Base-by-base conservation (phyloP, 2,797 vertebrate species). In the Myotis pilosus region DNA sequence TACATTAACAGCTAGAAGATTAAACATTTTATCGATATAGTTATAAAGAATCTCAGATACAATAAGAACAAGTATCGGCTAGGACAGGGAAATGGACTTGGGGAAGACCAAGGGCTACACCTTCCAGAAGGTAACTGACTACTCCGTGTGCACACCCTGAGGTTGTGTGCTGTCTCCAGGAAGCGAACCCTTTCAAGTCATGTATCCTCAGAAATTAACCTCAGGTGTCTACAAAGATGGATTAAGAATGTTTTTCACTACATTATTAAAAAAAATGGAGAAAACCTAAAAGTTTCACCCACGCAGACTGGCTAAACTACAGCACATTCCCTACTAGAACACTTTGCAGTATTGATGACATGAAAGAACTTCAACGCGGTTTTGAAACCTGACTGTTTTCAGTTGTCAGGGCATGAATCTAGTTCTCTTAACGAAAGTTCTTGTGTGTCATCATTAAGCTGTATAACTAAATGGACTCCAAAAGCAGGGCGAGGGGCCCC, bases 401-500 rank as follows among this genome's bases (percentile, higher is more conserved):
- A 17, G 11, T 75, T 51, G 53, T 74, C 68, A 68, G 33, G n/a
- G 66, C 8, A 13, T 41, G 5, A 64, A 23, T 57, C 25, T 44
- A 2, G 53, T 62, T 69, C n/a, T 69, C 33, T 25, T 57, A 53
- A 13, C 23, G 19, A 66, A 60, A 60, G 57, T 60, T 60, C 10
- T 60, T 28, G 30, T 1, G 4, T 0, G 49, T 3, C 13, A 5
- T 33, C 5, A 1, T 0, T 3, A 49, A 33, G 72, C 12, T 1
- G 44, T 2, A 0, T 0, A 11, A 66, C 36, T 38, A 51, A 12
- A 8, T 0, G 20, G 11, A 33, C 20, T 13, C 15, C 28, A 12
- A 25, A 36, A 20, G 51, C 20, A 0, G n/a, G 20, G 49, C 0
- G 13, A 20, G 17, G 38, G 38, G 22, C 6, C 3, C 8, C 23